phyloP scores from a whole-genome alignment of 2,888 invertebrate genomes.

The Lasiommata megera region DNA sequence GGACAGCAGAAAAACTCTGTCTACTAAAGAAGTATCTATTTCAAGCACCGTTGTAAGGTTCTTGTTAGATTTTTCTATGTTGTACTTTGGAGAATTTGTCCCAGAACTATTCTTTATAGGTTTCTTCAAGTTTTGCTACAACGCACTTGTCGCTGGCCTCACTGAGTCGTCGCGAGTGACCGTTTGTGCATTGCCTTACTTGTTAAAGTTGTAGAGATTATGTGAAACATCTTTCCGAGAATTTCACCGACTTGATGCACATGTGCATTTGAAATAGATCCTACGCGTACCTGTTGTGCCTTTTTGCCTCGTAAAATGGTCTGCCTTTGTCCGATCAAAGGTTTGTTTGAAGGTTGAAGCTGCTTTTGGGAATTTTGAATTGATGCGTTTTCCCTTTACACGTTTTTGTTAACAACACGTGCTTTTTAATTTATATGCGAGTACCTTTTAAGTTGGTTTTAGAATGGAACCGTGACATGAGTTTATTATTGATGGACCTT shows the following conservation, averaged over 20 bases:
- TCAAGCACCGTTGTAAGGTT: too few relatives aligned
- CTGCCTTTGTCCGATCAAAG: conserved; percentile 20
- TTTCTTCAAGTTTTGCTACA: too few relatives aligned
- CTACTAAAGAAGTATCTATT: too few relatives aligned
- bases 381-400: conserved; percentile 16
- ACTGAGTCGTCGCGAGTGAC: neutral
- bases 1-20: too few relatives aligned
- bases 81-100: too few relatives aligned
- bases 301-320: conserved; percentile 22
- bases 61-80: too few relatives aligned
- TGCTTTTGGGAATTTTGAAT: conserved; percentile 13
- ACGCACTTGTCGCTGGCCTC: too few relatives aligned
- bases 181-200: neutral
- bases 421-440: neutral
- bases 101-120: too few relatives aligned
- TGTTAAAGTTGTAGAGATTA: conserved; percentile 5
- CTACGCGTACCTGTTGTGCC: conserved; percentile 65
- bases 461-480: neutral
- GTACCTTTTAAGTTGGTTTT: neutral
- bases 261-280: conserved; percentile 46
- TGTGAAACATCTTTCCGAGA: conserved; percentile 47
- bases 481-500: too few relatives aligned
- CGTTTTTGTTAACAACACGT: conserved; percentile 5
- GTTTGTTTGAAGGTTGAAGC: conserved; percentile 16
- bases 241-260: conserved; percentile 51